Conservation (phyloP, 2,888 invertebrate genomes). For the Chydorus sphaericus region DNA sequence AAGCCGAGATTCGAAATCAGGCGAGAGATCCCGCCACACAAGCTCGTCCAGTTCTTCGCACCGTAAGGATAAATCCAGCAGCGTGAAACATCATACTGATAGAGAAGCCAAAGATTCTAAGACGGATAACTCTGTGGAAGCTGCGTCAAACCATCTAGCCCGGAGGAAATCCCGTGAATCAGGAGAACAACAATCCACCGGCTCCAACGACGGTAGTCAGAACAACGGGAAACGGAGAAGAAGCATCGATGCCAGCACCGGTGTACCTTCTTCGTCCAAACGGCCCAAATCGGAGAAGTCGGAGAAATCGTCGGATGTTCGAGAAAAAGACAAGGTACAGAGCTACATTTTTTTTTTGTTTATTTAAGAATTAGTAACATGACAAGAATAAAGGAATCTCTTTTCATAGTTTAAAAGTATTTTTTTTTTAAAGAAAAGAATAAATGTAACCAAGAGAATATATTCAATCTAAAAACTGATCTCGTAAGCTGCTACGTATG, state of each 20-base stretch:
- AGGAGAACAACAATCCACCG: neutral
- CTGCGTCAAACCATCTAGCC: neutral
- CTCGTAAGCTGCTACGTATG: no score
- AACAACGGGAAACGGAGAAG: constrained; percentile 1
- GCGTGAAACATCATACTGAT: constrained; percentile 22
- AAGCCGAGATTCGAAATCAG: neutral
- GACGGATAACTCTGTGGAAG: neutral
- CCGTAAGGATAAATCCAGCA: constrained; percentile 6
- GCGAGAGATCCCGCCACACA: constrained; percentile 4
- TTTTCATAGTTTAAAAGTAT: no score
- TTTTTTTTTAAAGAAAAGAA: no score
- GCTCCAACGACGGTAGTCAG: neutral
- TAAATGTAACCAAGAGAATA: no score
- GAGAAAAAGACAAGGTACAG: constrained; percentile 25
- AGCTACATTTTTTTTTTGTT: no score
- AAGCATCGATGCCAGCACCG: constrained; percentile 1
- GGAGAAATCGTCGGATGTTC: neutral
- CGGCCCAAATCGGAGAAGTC: constrained; percentile 10
- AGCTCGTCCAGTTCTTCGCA: constrained; percentile 5
- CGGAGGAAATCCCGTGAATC: constrained; percentile 12
- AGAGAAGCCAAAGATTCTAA: constrained; percentile 15
- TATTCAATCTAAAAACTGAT: no score
- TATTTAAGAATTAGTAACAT: no score
- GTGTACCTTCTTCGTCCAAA: neutral
- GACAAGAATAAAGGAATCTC: no score